Percentiles rank a stretch among this genome's conserved stretches.
These are phyloP conservation scores for Catajapyx aquilonaris DNA, from an alignment of 1,140 invertebrate species.

Conservation along the genomic window DNA sequence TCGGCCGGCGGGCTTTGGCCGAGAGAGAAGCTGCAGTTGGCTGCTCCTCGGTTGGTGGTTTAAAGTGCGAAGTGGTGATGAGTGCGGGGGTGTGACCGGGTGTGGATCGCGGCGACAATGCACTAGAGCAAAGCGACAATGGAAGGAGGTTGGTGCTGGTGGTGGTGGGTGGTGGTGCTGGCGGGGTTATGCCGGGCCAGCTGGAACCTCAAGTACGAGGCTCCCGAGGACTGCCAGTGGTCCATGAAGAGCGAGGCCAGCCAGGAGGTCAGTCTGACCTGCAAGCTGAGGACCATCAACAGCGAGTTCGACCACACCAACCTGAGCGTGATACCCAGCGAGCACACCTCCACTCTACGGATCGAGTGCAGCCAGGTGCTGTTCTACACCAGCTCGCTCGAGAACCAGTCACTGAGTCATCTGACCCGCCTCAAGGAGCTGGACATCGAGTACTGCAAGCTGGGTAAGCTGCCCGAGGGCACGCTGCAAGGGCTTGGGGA, in stretches of 20 bases:
- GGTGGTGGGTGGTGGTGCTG: too few relatives aligned
- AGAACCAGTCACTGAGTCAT: slow-evolving; percentile 56
- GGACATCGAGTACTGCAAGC: slow-evolving; percentile 62
- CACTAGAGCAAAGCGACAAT: not conserved
- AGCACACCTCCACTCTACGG: slow-evolving; percentile 55
- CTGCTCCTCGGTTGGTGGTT: not conserved
- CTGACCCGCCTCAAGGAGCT: slow-evolving; percentile 52
- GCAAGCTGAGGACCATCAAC: slow-evolving; percentile 53
- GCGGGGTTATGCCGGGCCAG: too few relatives aligned
- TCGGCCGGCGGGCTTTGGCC: not conserved
- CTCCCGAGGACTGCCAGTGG: slow-evolving; percentile 63
- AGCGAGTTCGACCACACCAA: slow-evolving; percentile 68
- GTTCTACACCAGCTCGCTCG: slow-evolving; percentile 43
- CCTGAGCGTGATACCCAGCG: slow-evolving; percentile 62
- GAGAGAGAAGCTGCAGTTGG: not conserved
- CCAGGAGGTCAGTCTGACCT: slow-evolving; percentile 53
- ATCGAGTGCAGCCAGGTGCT: slow-evolving; percentile 55
- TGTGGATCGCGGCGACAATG: not conserved
- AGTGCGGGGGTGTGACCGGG: not conserved
- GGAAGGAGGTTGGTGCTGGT: not conserved
- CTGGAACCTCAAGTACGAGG: slow-evolving; percentile 34
- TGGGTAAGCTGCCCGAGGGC: slow-evolving; percentile 48
- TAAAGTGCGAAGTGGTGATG: not conserved
- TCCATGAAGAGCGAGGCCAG: slow-evolving; percentile 19
- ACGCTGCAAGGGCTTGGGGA: slow-evolving; percentile 48